Conservation (phyloP, 1,140 invertebrate genomes). For the Apis cerana region DNA sequence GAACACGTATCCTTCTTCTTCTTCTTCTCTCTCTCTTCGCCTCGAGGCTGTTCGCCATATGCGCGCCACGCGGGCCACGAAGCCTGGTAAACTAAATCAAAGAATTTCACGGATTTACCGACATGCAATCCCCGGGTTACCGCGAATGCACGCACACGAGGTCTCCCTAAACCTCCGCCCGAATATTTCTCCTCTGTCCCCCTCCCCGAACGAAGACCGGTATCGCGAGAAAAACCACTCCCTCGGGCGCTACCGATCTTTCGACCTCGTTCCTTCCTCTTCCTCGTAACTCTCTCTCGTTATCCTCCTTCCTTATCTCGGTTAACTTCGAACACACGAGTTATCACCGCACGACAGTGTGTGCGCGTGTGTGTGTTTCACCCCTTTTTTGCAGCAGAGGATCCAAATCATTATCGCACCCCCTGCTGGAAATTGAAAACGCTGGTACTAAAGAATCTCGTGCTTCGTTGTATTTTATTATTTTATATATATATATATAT, state of each 20-base stretch:
- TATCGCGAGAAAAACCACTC: slow-evolving; percentile 58
- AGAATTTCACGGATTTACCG: slow-evolving; percentile 69
- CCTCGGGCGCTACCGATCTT: slow-evolving; percentile 66
- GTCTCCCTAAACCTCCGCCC: slow-evolving; percentile 52
- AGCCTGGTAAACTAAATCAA: slow-evolving; percentile 67
- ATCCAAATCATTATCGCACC: slow-evolving; percentile 33
- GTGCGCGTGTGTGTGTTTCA: slow-evolving; percentile 32
- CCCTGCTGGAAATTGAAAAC: slow-evolving; percentile 45
- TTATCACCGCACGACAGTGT: slow-evolving; percentile 30
- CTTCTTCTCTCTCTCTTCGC: neutral
- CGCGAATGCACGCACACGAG: slow-evolving; percentile 51
- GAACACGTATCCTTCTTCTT: neutral
- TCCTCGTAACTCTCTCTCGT: slow-evolving; percentile 17
- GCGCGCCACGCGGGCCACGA: slow-evolving; percentile 8
- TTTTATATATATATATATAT: too few species aligned
- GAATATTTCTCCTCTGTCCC: slow-evolving; percentile 61
- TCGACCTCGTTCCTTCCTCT: slow-evolving; percentile 62
- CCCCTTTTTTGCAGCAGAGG: slow-evolving; percentile 22
- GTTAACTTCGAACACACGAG: slow-evolving; percentile 60
- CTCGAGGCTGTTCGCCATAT: slow-evolving; percentile 12
- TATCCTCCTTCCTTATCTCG: slow-evolving; percentile 67
- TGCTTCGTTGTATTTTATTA: too few species aligned
- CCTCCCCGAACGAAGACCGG: slow-evolving; percentile 49
- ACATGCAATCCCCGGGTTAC: slow-evolving; percentile 65
- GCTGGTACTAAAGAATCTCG: too few species aligned